A percentile compares a stretch with the other conserved stretches of the same genome.
These are phyloP conservation scores for Heliconius charithonia DNA, from an alignment of 2,888 invertebrate genomes.

Conservation along the genomic window DNA sequence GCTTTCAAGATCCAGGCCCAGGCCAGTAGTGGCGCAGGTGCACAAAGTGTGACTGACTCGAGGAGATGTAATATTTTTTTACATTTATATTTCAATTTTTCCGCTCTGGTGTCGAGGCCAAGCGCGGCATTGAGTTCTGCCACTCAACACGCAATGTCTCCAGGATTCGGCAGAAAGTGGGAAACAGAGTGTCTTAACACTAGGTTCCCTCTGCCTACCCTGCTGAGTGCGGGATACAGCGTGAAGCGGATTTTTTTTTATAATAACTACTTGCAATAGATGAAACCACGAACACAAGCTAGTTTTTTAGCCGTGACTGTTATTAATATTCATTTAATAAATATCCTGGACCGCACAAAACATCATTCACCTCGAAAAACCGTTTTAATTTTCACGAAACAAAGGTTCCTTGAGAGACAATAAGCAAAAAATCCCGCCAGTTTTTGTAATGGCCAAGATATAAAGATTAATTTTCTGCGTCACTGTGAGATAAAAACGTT, in stretches of 20 bases:
- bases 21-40: too few species aligned
- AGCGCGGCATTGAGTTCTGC: too few species aligned
- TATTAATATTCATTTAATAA: not conserved
- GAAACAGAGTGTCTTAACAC: too few species aligned
- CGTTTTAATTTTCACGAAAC: conserved; percentile 41
- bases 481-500: conserved; percentile 44
- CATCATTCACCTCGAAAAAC: conserved; percentile 7
- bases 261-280: not conserved
- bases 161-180: too few species aligned
- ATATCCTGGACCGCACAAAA: not conserved
- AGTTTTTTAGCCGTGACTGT: not conserved
- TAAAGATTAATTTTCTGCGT: conserved; percentile 52
- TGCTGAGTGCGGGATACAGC: too few species aligned
- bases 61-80: too few species aligned
- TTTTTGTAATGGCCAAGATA: conserved; percentile 51
- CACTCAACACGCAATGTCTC: too few species aligned
- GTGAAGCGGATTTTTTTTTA: not conserved
- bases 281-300: not conserved
- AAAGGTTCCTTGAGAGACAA: conserved; percentile 43
- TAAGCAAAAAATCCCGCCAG: conserved; percentile 41
- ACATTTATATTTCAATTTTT: too few species aligned
- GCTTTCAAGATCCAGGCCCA: too few species aligned
- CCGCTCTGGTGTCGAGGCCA: too few species aligned
- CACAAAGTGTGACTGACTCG: too few species aligned
- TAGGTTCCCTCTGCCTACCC: too few species aligned